Base-by-base conservation (phyloP, 2,888 invertebrate genomes). In the Polyommatus icarus region DNA sequence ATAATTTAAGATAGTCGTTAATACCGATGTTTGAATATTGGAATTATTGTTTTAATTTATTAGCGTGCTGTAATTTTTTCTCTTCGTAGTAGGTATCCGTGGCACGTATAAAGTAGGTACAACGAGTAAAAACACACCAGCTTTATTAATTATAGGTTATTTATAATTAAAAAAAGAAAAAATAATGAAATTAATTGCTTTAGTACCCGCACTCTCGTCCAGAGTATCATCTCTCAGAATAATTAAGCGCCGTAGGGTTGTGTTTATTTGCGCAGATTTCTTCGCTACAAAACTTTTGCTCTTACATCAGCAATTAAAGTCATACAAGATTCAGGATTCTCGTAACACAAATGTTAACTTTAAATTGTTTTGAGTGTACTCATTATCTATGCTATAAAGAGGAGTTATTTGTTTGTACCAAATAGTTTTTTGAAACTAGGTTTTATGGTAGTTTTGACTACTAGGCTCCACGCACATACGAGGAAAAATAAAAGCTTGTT, bases 181-280 rank as follows among this genome's bases (percentile, higher is more conserved):
- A 20, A n/a, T n/a, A n/a, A n/a, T n/a, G n/a, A n/a, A 61, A 61
- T 61, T 24, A 61, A 61, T 61, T 61, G 12, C 61, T 24, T 24
- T 24, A 24, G 12, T 24, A 61, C 61, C 61, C 61, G 61, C 61
- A 24, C 61, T 61, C 61, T 24, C 4, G 24, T 61, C 20, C 24
- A 12, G 61, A 12, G 61, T 61, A 61, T 61, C 61, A 61, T 61
- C 61, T 61, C 24, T 61, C 61, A 10, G 61, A 24, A 61, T 61
- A 61, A 61, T 61, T 61, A 61, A 61, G 20, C 59, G 12, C 12
- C 61, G 3, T 24, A 61, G 61, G 24, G 61, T 61, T 61, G 61
- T 61, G 61, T 61, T 61, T 24, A 61, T 61, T 61, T 61, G 61
- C 61, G 24, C 61, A 61, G 24, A 61, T 61, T 61, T 61, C 24